Conservation (phyloP, 2,888 invertebrate genomes). For the Willowsia nigromaculata region DNA sequence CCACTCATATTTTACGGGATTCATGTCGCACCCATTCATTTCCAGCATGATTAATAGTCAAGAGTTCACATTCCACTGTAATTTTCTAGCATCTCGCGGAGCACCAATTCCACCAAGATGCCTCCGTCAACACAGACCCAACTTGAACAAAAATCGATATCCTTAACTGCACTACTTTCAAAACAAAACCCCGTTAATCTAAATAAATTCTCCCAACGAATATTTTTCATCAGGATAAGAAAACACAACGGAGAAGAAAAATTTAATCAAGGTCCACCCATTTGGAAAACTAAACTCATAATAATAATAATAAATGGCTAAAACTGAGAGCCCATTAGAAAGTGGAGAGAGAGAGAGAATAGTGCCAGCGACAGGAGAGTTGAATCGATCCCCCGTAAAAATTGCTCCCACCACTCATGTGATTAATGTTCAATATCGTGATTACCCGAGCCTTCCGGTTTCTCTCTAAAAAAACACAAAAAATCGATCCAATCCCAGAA, state of each 20-base stretch:
- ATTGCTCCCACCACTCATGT: background rate
- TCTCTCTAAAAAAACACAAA: background rate
- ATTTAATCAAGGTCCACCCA: background rate
- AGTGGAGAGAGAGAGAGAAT: background rate
- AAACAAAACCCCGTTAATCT: no score
- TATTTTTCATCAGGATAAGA: background rate
- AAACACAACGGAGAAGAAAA: background rate
- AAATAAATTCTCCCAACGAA: no score
- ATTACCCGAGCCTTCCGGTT: background rate
- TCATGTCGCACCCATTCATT: constrained; percentile 72
- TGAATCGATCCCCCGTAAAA: background rate
- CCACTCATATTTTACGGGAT: constrained; percentile 71
- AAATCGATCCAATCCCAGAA: background rate
- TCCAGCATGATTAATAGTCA: constrained; percentile 68
- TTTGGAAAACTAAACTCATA: background rate
- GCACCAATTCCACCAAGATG: no score
- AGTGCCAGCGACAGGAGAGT: background rate
- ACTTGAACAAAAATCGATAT: no score
- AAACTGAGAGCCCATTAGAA: no score
- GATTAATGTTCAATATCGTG: background rate
- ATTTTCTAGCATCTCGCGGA: constrained; percentile 54
- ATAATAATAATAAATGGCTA: no score
- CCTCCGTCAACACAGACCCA: no score
- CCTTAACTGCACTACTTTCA: no score
- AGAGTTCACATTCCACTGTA: constrained; percentile 45